Percentiles rank a stretch among this genome's conserved stretches.
Conservation (phyloP, 1,140 invertebrate genomes). For the Drosophila equinoxialis region DNA sequence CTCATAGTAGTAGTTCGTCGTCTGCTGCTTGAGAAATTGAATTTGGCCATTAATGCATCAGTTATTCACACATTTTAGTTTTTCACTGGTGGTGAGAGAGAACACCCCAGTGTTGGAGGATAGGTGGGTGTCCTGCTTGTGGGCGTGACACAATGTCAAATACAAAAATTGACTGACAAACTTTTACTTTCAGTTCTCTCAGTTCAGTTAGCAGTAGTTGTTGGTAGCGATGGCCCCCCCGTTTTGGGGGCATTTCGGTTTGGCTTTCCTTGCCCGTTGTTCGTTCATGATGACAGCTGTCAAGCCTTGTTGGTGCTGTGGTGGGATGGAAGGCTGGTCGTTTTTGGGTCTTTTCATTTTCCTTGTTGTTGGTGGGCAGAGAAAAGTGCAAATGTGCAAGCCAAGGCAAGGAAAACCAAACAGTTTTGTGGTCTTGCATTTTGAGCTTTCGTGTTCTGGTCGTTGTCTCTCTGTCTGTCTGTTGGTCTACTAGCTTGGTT, state of each 20-base stretch:
- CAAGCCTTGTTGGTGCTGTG: conserved; percentile 2
- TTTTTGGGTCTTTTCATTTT: neutral
- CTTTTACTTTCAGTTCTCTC: conserved; percentile 64
- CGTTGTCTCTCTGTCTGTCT: conserved; percentile 29
- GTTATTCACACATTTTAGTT: conserved; percentile 44
- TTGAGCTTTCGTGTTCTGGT: conserved; percentile 40
- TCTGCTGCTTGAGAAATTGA: conserved; percentile 36
- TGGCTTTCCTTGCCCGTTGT: neutral
- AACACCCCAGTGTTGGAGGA: no score
- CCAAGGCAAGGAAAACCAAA: conserved; percentile 52
- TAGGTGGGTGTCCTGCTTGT: neutral
- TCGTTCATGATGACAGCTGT: conserved; percentile 53
- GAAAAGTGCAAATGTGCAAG: conserved; percentile 55
- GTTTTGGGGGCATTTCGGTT: conserved; percentile 40
- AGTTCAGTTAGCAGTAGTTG: conserved; percentile 10
- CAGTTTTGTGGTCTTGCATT: conserved; percentile 77
- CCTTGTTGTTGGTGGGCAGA: conserved; percentile 29
- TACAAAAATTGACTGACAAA: conserved; percentile 70
- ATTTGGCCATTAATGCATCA: conserved; percentile 48
- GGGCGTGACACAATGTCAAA: conserved; percentile 59
- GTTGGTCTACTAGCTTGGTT: conserved; percentile 23
- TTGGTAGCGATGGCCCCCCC: conserved; percentile 10
- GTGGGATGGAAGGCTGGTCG: neutral
- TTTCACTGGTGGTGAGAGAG: conserved; percentile 6
- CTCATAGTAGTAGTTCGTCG: conserved; percentile 14